A percentile compares a stretch with the other conserved stretches of the same genome.
phyloP scores from a whole-genome alignment of 2,797 vertebrate species.

The Hippopotamyrus pictus region DNA sequence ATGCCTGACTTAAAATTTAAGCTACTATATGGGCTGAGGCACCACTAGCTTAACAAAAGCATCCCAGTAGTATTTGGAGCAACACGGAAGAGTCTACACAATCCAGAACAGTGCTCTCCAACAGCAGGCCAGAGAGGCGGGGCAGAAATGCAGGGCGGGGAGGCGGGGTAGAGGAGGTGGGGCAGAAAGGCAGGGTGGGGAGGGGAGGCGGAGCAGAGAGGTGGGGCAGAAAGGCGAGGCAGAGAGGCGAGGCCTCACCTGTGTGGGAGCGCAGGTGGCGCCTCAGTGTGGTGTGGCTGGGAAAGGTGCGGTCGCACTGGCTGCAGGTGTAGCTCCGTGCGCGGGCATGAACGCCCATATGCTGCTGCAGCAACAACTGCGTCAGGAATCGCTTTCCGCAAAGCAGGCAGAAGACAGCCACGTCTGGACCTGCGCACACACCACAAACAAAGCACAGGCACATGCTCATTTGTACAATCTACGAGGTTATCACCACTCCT shows the following conservation, averaged over 20 bases:
- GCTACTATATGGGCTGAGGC: not conserved
- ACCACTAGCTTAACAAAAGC: not conserved
- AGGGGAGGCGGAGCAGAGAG: too few relatives aligned
- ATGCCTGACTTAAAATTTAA: not conserved
- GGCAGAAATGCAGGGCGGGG: not conserved
- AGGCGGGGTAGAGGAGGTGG: too few relatives aligned
- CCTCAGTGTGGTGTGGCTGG: slow-evolving; percentile 96
- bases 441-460: not conserved
- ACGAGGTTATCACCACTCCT: not conserved
- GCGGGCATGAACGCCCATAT: slow-evolving; percentile 97
- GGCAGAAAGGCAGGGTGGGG: too few relatives aligned
- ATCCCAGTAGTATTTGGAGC: not conserved
- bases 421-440: slow-evolving; percentile 78
- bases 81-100: not conserved
- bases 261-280: slow-evolving; percentile 95
- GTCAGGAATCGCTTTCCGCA: slow-evolving; percentile 98
- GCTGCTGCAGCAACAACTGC: slow-evolving; percentile 96
- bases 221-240: too few relatives aligned
- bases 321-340: slow-evolving; percentile 98
- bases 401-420: slow-evolving; percentile 98
- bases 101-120: not conserved
- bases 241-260: slow-evolving; percentile 59
- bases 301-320: slow-evolving; percentile 95
- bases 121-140: not conserved
- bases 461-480: not conserved